Evolutionary conservation across 2,888 invertebrate genomes (phyloP).

Genomic region (Spicauda simplicius): DNA sequence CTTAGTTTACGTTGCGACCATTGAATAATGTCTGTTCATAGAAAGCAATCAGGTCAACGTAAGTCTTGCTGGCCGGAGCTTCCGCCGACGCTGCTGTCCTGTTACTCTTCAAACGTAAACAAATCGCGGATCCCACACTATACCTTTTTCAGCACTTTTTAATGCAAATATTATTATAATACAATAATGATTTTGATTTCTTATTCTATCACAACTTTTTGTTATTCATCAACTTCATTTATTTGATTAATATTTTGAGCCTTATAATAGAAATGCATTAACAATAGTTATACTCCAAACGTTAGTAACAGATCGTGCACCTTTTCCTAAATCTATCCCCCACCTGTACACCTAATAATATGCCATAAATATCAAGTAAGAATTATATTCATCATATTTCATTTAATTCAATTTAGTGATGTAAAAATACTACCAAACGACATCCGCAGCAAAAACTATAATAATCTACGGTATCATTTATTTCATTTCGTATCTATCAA

Average conservation of each 20-base stretch:
- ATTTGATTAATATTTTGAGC: slow-evolving; percentile 29
- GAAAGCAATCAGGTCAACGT: background rate
- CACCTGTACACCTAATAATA: slow-evolving; percentile 6
- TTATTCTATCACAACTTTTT: slow-evolving; percentile 10
- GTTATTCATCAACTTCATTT: slow-evolving; percentile 17
- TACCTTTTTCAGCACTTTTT: background rate
- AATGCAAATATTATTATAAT: background rate
- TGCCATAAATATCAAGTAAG: background rate
- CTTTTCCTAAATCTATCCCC: slow-evolving; percentile 11
- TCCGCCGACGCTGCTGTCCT: background rate
- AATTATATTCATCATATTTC: background rate
- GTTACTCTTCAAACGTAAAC: background rate
- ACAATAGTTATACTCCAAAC: slow-evolving; percentile 41
- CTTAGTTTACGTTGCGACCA: too few relatives aligned
- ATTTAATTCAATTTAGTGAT: background rate
- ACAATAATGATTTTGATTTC: background rate
- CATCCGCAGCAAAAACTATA: background rate
- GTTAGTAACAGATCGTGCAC: slow-evolving; percentile 32
- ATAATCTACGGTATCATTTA: background rate
- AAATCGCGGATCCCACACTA: background rate
- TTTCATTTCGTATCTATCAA: background rate
- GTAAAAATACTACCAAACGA: background rate
- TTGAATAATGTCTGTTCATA: too few relatives aligned
- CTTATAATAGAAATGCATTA: slow-evolving; percentile 42
- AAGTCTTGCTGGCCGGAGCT: background rate